Evolutionary conservation across 2,888 invertebrate genomes (phyloP).

Genomic region (Microplitis manilae): DNA sequence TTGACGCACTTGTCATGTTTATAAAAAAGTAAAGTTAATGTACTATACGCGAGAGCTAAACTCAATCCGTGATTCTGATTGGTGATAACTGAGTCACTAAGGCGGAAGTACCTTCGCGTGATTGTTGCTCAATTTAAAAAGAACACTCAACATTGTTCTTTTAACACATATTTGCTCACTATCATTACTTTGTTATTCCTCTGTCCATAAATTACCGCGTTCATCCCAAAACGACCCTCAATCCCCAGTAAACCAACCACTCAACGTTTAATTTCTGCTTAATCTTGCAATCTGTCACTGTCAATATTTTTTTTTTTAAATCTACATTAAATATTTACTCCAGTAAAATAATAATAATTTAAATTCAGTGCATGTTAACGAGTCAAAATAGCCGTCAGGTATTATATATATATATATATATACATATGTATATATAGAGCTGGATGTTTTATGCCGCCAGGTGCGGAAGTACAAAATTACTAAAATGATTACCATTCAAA

Average conservation of each 20-base stretch:
- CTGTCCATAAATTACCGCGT: neutral
- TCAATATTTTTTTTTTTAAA: too few species aligned
- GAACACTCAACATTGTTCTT: neutral
- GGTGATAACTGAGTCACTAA: constrained; percentile 8
- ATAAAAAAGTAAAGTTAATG: constrained; percentile 1
- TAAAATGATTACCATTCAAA: constrained; percentile 48
- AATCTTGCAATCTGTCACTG: too few species aligned
- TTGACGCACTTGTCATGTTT: constrained; percentile 17
- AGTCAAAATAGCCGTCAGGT: constrained; percentile 14
- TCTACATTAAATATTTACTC: too few species aligned
- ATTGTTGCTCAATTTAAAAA: constrained; percentile 24
- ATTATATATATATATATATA: neutral
- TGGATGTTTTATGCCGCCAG: constrained; percentile 19
- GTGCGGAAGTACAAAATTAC: constrained; percentile 35
- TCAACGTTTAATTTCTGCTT: too few species aligned
- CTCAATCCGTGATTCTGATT: neutral
- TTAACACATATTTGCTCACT: constrained; percentile 25
- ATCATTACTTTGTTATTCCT: constrained; percentile 8
- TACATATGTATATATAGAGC: neutral
- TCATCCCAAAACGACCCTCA: too few species aligned
- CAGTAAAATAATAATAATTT: neutral
- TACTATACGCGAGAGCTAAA: neutral
- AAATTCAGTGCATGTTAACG: constrained; percentile 34
- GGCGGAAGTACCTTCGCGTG: constrained; percentile 9
- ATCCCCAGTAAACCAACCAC: too few species aligned